Percentiles rank a stretch among this genome's conserved stretches.
Conservation (phyloP, 2,797 vertebrate species). For the Centroberyx gerrardi region DNA sequence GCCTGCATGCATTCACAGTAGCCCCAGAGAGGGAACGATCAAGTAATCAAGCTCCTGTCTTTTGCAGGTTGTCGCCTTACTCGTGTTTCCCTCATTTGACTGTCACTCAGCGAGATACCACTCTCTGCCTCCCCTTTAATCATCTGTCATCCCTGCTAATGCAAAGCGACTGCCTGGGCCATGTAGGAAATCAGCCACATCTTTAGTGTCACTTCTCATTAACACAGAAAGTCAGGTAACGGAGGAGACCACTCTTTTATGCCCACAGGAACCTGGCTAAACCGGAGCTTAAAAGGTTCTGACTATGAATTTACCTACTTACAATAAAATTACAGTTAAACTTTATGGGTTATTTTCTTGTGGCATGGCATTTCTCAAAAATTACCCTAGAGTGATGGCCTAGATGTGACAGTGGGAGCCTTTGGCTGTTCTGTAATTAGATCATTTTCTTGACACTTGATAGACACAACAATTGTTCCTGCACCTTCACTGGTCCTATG, state of each 20-base stretch:
- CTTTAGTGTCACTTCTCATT: slow-evolving; percentile 83
- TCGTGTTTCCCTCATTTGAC: slow-evolving; percentile 68
- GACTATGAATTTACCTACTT: slow-evolving; percentile 19
- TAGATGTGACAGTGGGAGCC: slow-evolving; percentile 33
- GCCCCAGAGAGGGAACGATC: slow-evolving; percentile 53
- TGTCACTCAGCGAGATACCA: slow-evolving; percentile 74
- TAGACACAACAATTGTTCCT: slow-evolving; percentile 13
- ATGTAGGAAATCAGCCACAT: slow-evolving; percentile 81
- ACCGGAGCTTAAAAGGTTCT: slow-evolving; percentile 18
- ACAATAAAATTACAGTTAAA: slow-evolving; percentile 15
- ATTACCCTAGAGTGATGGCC: slow-evolving; percentile 1
- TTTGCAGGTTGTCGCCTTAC: slow-evolving; percentile 65
- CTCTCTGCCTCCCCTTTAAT: slow-evolving; percentile 66
- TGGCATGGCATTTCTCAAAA: slow-evolving; percentile 19
- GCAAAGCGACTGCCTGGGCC: slow-evolving; percentile 76
- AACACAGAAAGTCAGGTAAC: slow-evolving; percentile 69
- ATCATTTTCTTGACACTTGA: slow-evolving; percentile 45
- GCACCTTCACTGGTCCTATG: slow-evolving; percentile 1
- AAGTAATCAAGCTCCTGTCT: slow-evolving; percentile 71
- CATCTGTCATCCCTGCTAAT: slow-evolving; percentile 78
- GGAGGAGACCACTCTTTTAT: slow-evolving; percentile 47
- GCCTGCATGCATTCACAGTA: slow-evolving; percentile 63
- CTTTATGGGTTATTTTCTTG: slow-evolving; percentile 11
- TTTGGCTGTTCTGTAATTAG: slow-evolving; percentile 54
- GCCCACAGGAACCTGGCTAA: slow-evolving; percentile 38